Evolutionary conservation across 2,888 invertebrate genomes (phyloP), one percentile per base, ranked within the genome.

Genomic region (Chaetogeoica ovagalla): DNA sequence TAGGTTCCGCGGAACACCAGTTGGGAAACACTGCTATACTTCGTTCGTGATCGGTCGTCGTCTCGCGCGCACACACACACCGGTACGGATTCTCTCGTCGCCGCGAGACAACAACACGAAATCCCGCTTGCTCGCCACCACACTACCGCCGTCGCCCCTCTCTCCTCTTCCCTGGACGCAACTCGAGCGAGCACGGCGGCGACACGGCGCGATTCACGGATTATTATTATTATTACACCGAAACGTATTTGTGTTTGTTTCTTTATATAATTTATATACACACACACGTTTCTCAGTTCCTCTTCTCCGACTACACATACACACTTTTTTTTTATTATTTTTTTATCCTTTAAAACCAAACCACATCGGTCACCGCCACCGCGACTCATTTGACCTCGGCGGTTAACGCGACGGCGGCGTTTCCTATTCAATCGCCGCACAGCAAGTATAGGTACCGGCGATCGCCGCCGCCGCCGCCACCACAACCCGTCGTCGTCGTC

Each of bases 41-140:
- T 48, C 13, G 13, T 3, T 3, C 48, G 48, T 48, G 48, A 13
- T 48, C 48, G 48, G 48, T 48, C 48, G 48, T 48, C 48, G 48
- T 73, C 60, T 48, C 21, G 60, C 21, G 60, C 21, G 37, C 23
- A 59, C 30, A 48, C 15, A 30, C 76, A 63, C 71, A 52, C 19
- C 62, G 48, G 63, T 63, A 73, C 62, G 48, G 72, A 52, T 73
- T 52, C 48, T 52, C 72, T 23, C 62, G 30, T 63, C 62, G 30
- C 30, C 62, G 30, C 30, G 30, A 30, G 30, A 30, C 30, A 30
- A 39, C n/a, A n/a, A 71, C 59, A 59, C 59, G 59, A 71, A 74
- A 59, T 30, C 30, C 68, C 8, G 63, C 55, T 55, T 30, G 15
- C 52, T 11, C 13, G 55, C 30, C 52, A 9, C 30, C 21, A 8